Evolutionary conservation across 2,797 vertebrate species (phyloP).

Genomic region (Catostomus latipinnis): DNA sequence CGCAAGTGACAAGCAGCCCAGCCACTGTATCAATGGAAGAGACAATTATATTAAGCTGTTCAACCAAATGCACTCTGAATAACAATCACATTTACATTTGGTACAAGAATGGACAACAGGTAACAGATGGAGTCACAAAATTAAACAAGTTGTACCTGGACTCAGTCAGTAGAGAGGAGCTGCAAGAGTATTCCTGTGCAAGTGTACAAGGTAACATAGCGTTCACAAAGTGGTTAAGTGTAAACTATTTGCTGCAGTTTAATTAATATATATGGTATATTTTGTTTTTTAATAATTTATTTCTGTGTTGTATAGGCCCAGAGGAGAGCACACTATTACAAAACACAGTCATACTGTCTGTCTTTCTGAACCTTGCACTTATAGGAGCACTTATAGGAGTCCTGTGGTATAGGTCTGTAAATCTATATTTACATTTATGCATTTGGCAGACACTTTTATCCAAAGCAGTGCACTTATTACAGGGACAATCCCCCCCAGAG

Average conservation of each 20-base stretch:
- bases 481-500: no score
- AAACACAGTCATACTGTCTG: neutral
- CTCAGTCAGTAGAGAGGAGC: neutral
- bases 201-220: no score
- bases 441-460: no score
- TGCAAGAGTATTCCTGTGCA: constrained; percentile 37
- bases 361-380: constrained; percentile 10
- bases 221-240: neutral
- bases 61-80: constrained; percentile 36
- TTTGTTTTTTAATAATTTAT: no score
- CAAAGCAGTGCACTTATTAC: no score
- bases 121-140: neutral
- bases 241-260: neutral
- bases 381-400: neutral
- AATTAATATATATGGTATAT: no score
- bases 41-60: constrained; percentile 22
- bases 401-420: neutral
- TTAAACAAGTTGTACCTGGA: constrained; percentile 10
- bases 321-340: neutral
- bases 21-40: accelerated
- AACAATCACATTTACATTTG: neutral
- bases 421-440: no score
- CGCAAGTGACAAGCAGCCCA: neutral
- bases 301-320: neutral
- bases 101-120: constrained; percentile 29